These are phyloP conservation scores for Anthophora plumipes DNA, from an alignment of 2,888 invertebrate genomes.

Conservation along the genomic window DNA sequence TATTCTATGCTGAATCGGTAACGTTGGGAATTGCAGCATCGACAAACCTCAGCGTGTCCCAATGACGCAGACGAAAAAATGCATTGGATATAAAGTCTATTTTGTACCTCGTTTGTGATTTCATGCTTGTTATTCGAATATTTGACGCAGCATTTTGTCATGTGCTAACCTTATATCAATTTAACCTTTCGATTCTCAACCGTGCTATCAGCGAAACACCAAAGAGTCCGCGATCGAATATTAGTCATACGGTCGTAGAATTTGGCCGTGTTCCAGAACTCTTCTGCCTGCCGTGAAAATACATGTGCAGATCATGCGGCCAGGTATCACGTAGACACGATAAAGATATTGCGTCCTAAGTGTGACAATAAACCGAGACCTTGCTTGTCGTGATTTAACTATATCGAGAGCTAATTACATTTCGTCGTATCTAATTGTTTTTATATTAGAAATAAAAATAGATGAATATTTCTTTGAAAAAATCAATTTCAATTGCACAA, in stretches of 20 bases:
- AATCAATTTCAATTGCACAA: not conserved
- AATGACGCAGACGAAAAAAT: no score
- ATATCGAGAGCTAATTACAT: conserved; percentile 14
- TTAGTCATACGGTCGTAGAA: conserved; percentile 64
- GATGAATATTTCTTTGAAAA: not conserved
- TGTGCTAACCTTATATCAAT: not conserved
- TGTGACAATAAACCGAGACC: conserved; percentile 32
- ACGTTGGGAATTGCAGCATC: no score
- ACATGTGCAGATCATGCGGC: conserved; percentile 21
- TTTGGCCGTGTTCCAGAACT: conserved; percentile 61
- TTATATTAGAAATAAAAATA: not conserved
- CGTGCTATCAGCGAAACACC: conserved; percentile 24
- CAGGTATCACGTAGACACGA: conserved; percentile 20
- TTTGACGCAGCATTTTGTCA: conserved; percentile 2
- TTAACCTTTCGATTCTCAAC: conserved; percentile 13
- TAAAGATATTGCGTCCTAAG: conserved; percentile 16
- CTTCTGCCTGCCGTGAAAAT: conserved; percentile 49
- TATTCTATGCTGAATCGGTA: no score
- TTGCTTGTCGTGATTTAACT: conserved; percentile 32
- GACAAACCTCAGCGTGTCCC: no score
- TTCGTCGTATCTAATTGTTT: not conserved
- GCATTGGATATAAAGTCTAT: no score
- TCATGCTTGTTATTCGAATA: not conserved
- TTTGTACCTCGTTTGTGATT: no score
- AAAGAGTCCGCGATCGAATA: conserved; percentile 56